phyloP scores from a whole-genome alignment of 1,140 invertebrate genomes.

The Hylaeus volcanicus region DNA sequence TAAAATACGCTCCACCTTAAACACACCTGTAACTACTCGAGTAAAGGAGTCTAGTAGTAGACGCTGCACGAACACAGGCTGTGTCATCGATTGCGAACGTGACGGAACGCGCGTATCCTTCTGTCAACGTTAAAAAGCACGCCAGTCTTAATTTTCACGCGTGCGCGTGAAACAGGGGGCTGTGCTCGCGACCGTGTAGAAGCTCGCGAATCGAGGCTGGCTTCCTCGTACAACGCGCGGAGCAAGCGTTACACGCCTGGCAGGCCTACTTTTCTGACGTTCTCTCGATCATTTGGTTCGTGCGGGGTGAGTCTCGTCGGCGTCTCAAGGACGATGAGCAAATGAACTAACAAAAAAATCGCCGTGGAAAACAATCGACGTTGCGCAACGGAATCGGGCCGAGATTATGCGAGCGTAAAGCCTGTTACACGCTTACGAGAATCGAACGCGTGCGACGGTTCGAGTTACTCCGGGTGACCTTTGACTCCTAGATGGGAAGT shows the following conservation, averaged over 20 bases:
- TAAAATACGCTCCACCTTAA: no score
- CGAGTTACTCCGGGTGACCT: no score
- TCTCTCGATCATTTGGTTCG: constrained; percentile 23
- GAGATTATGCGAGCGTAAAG: neutral
- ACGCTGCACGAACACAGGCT: no score
- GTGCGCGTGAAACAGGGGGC: no score
- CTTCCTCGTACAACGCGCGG: neutral
- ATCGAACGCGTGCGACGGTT: no score
- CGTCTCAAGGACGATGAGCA: constrained; percentile 24
- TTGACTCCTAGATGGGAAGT: no score
- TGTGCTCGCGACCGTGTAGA: neutral
- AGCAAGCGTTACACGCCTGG: neutral
- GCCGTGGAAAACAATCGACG: constrained; percentile 27
- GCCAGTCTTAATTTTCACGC: no score
- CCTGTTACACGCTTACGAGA: constrained; percentile 9
- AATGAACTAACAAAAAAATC: neutral
- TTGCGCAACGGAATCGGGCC: constrained; percentile 29
- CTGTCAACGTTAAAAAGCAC: no score
- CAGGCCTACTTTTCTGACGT: neutral
- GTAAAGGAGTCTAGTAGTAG: no score
- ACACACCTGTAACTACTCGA: no score
- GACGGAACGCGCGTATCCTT: no score
- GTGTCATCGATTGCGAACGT: no score
- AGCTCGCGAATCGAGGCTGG: neutral
- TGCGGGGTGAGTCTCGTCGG: constrained; percentile 34